Conservation (phyloP, 1,140 invertebrate genomes). For the Drosophila punjabiensis region DNA sequence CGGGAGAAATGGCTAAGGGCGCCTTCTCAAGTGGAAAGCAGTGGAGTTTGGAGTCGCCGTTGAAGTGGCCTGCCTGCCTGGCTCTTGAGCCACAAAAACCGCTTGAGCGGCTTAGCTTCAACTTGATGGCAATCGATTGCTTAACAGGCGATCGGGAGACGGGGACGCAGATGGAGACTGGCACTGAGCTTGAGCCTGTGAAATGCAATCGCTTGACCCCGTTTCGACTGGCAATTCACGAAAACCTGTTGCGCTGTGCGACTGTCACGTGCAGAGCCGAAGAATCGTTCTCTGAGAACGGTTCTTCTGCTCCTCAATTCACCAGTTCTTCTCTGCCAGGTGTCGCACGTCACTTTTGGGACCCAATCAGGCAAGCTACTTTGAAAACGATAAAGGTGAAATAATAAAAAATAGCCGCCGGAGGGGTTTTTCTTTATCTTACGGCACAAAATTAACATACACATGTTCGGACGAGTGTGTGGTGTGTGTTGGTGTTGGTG, state of each 20-base stretch:
- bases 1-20: slow-evolving; percentile 62
- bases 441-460: slow-evolving; percentile 48
- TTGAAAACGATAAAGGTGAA: slow-evolving; percentile 38
- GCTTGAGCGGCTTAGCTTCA: slow-evolving; percentile 48
- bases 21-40: slow-evolving; percentile 55
- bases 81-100: slow-evolving; percentile 44
- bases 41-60: slow-evolving; percentile 2
- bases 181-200: slow-evolving; percentile 28
- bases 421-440: slow-evolving; percentile 56
- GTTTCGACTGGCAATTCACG: slow-evolving; percentile 55
- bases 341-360: slow-evolving; percentile 51
- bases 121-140: slow-evolving; percentile 48
- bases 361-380: slow-evolving; percentile 52
- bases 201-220: slow-evolving; percentile 52
- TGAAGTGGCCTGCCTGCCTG: slow-evolving; percentile 12
- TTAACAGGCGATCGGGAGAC: slow-evolving; percentile 13
- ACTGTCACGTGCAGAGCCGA: slow-evolving; percentile 23
- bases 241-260: slow-evolving; percentile 65
- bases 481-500: background rate
- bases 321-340: slow-evolving; percentile 4
- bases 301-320: slow-evolving; percentile 23
- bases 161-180: background rate
- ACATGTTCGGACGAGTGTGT: slow-evolving; percentile 25
- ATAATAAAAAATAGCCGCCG: slow-evolving; percentile 48
- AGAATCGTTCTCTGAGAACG: slow-evolving; percentile 57